phyloP scores from a whole-genome alignment of 2,888 invertebrate species.

The Hydropsyche betteni region DNA sequence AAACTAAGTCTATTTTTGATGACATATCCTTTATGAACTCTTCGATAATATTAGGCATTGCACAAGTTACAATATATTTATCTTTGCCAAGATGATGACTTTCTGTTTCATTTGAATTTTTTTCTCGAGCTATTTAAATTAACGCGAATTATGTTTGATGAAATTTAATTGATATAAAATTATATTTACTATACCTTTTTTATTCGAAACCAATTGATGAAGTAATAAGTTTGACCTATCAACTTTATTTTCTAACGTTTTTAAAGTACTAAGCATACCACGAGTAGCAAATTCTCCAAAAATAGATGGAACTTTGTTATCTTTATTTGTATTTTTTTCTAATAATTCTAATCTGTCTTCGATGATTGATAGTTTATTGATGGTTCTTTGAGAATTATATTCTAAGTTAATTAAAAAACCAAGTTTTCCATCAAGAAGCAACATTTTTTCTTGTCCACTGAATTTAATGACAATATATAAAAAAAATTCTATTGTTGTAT shows the following conservation, averaged over 20 bases:
- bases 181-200: not conserved
- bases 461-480: conserved; percentile 43
- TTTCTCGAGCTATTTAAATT: not conserved
- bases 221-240: conserved; percentile 51
- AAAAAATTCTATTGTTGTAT: not conserved
- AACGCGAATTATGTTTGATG: too few relatives aligned
- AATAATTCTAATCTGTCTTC: conserved; percentile 54
- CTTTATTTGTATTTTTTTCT: conserved; percentile 52
- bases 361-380: conserved; percentile 57
- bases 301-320: conserved; percentile 54
- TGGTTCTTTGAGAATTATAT: conserved; percentile 58
- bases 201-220: conserved; percentile 16
- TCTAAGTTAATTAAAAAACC: conserved; percentile 57
- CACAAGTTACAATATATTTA: conserved; percentile 1
- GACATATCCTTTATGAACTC: conserved; percentile 58
- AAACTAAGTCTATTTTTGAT: conserved; percentile 59
- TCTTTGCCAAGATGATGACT: not conserved
- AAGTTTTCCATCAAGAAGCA: conserved; percentile 56
- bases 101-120: conserved; percentile 9
- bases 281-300: conserved; percentile 58
- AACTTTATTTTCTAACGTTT: conserved; percentile 57
- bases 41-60: conserved; percentile 56
- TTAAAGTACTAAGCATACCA: conserved; percentile 58
- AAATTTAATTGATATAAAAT: too few relatives aligned
- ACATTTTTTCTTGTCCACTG: conserved; percentile 59